These are phyloP conservation scores for Drosophila koepferae DNA, from an alignment of 2,888 invertebrate genomes.

Conservation along the genomic window DNA sequence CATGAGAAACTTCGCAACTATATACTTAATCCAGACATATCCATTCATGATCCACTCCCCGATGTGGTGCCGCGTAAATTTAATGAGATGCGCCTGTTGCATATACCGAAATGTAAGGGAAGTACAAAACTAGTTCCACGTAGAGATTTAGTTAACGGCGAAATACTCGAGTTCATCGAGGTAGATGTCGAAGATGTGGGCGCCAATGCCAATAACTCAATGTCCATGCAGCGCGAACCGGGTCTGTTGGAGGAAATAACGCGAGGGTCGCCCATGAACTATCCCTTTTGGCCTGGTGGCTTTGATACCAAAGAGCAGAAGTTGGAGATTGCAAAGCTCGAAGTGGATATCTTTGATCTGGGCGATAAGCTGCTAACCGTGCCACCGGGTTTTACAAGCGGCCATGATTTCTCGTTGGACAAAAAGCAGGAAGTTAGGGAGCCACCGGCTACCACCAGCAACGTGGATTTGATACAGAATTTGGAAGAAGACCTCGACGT, in stretches of 20 bases:
- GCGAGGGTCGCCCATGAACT: constrained; percentile 91
- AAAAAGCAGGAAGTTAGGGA: constrained; percentile 4
- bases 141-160: constrained; percentile 91
- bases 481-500: constrained; percentile 82
- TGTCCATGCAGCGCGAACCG: constrained; percentile 92
- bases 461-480: constrained; percentile 82
- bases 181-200: constrained; percentile 87
- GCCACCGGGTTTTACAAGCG: constrained; percentile 89
- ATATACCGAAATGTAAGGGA: constrained; percentile 76
- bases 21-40: constrained; percentile 82
- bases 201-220: constrained; percentile 90
- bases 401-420: constrained; percentile 86
- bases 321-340: constrained; percentile 84
- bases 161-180: constrained; percentile 90
- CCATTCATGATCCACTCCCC: constrained; percentile 83
- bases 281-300: constrained; percentile 95
- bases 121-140: constrained; percentile 83
- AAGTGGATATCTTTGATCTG: constrained; percentile 85
- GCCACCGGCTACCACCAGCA: constrained; percentile 50
- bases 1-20: constrained; percentile 74
- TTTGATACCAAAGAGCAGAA: constrained; percentile 87
- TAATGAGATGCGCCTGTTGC: constrained; percentile 76
- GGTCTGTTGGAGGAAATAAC: constrained; percentile 88
- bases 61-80: constrained; percentile 79
- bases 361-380: constrained; percentile 85